Conservation (phyloP, 2,797 vertebrate genomes). For the Anabas testudineus region DNA sequence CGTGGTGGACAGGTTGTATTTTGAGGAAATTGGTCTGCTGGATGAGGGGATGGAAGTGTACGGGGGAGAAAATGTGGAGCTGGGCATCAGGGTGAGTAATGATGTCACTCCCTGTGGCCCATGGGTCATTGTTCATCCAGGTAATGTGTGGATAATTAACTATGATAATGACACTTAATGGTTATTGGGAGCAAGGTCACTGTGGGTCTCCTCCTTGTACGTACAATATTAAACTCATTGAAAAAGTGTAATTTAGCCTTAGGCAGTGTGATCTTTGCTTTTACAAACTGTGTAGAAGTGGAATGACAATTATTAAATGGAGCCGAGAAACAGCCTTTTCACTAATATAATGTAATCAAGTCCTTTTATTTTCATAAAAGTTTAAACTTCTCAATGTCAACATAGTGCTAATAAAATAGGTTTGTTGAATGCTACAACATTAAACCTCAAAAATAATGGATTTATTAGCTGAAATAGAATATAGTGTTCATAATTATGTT, state of each 20-base stretch:
- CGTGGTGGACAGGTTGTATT: constrained; percentile 96
- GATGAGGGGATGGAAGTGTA: constrained; percentile 99
- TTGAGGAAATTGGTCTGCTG: constrained; percentile 96
- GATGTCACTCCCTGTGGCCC: constrained; percentile 35
- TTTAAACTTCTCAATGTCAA: background rate
- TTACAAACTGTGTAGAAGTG: constrained; percentile 15
- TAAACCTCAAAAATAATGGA: background rate
- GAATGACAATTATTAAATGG: constrained; percentile 1
- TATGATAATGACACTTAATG: constrained; percentile 64
- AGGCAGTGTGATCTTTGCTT: constrained; percentile 5
- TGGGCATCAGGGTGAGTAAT: constrained; percentile 95
- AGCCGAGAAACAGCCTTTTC: constrained; percentile 3
- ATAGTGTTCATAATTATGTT: no score
- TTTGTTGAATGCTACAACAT: background rate
- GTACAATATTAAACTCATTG: constrained; percentile 39
- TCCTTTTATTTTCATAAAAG: background rate
- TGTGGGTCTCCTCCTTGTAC: constrained; percentile 26
- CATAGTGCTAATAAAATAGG: background rate
- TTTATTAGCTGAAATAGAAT: no score
- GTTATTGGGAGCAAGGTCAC: constrained; percentile 59
- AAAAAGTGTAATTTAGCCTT: constrained; percentile 29
- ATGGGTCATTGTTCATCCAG: constrained; percentile 63
- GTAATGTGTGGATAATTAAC: constrained; percentile 73
- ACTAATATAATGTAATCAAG: background rate
- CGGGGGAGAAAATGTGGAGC: constrained; percentile 97